A percentile compares a stretch with the other conserved stretches of the same genome.
phyloP scores from a whole-genome alignment of 2,797 vertebrate species.

The Amblyraja radiata region DNA sequence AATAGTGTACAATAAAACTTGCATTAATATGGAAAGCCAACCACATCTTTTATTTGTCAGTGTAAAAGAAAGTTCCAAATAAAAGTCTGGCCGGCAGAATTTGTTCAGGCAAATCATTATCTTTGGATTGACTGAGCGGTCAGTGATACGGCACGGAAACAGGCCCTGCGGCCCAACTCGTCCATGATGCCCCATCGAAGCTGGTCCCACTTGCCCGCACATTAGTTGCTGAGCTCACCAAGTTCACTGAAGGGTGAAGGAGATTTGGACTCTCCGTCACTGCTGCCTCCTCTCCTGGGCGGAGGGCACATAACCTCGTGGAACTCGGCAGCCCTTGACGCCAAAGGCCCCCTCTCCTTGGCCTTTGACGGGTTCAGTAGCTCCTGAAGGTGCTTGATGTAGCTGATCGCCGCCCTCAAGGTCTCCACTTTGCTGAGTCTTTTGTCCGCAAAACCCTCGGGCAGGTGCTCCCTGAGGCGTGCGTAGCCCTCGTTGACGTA shows the following conservation, averaged over 20 bases:
- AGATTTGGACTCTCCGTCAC: slow-evolving; percentile 60
- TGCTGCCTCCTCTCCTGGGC: slow-evolving; percentile 51
- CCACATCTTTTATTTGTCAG: too few species aligned
- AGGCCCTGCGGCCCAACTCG: too few species aligned
- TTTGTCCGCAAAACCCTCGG: slow-evolving; percentile 69
- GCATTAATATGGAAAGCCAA: neutral
- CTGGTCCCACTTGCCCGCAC: too few species aligned
- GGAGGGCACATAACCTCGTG: neutral
- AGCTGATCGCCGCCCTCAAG: slow-evolving; percentile 78
- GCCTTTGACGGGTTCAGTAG: slow-evolving; percentile 59
- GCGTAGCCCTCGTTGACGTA: slow-evolving; percentile 92
- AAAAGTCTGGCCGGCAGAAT: neutral
- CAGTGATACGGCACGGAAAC: too few species aligned
- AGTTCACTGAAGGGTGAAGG: slow-evolving; percentile 59
- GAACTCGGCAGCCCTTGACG: slow-evolving; percentile 40
- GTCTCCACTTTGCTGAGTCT: slow-evolving; percentile 91
- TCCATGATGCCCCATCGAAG: too few species aligned
- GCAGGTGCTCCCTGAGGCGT: slow-evolving; percentile 78
- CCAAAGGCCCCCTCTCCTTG: slow-evolving; percentile 39
- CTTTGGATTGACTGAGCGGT: neutral
- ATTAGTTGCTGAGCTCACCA: slow-evolving; percentile 49
- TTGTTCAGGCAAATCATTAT: neutral
- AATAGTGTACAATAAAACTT: neutral
- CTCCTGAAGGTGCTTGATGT: slow-evolving; percentile 81
- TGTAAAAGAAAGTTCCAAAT: neutral